Percentiles rank a stretch among this genome's conserved stretches.
Conservation (phyloP, 2,888 invertebrate genomes). For the Macroteleia sp. region DNA sequence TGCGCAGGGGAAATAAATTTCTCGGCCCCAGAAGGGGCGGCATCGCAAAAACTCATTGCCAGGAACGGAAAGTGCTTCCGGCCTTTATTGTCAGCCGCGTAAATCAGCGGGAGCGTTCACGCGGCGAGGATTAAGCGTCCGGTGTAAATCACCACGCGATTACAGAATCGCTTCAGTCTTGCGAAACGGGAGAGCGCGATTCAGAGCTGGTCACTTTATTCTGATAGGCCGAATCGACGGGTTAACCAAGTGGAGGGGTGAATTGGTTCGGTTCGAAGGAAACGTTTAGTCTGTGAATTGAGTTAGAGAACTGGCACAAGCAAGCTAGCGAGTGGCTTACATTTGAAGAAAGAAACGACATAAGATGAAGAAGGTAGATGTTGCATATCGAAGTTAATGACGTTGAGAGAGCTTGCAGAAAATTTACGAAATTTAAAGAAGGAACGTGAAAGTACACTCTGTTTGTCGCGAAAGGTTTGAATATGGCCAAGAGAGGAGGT, state of each 20-base stretch:
- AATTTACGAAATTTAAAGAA: neutral
- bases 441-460: slow-evolving; percentile 33
- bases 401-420: too few species aligned
- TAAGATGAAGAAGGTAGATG: neutral
- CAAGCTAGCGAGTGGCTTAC: too few species aligned
- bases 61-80: slow-evolving; percentile 74
- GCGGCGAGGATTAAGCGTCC: slow-evolving; percentile 72
- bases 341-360: too few species aligned
- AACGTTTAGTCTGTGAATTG: too few species aligned
- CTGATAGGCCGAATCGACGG: neutral
- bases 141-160: slow-evolving; percentile 74
- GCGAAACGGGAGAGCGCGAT: slow-evolving; percentile 53
- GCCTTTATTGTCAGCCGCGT: slow-evolving; percentile 73
- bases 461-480: slow-evolving; percentile 64
- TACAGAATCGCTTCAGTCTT: slow-evolving; percentile 71
- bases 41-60: slow-evolving; percentile 72
- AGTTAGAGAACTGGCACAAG: too few species aligned
- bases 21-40: slow-evolving; percentile 56
- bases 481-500: slow-evolving; percentile 41
- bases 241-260: neutral
- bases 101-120: slow-evolving; percentile 71
- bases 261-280: neutral
- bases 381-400: too few species aligned
- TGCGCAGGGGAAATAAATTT: slow-evolving; percentile 67
- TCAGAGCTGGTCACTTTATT: slow-evolving; percentile 59